Evolutionary conservation across 1,140 invertebrate species (phyloP).

Genomic region (Lanistes nyassanus): DNA sequence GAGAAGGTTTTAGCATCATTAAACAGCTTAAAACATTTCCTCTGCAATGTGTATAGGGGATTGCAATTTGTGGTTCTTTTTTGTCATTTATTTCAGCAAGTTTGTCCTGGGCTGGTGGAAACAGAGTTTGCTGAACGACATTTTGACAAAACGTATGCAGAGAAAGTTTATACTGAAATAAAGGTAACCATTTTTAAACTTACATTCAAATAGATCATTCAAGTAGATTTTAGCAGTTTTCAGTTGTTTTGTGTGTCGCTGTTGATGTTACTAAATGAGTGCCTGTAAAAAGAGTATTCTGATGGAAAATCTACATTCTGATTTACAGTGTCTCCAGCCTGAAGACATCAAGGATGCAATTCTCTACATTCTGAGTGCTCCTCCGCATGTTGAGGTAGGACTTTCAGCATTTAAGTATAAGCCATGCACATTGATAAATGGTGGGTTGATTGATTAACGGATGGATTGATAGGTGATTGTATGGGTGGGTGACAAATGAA

Average conservation of each 20-base stretch:
- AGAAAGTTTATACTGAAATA: neutral
- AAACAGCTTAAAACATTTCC: neutral
- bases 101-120: conserved; percentile 7
- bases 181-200: neutral
- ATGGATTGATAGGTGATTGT: neutral
- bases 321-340: conserved; percentile 39
- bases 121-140: neutral
- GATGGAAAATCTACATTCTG: neutral
- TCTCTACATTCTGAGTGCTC: conserved; percentile 42
- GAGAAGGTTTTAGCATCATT: conserved; percentile 1
- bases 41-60: too few species aligned
- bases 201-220: neutral
- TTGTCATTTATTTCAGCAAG: neutral
- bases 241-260: neutral
- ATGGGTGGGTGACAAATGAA: neutral
- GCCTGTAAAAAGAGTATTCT: neutral
- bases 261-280: neutral
- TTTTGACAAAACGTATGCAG: neutral
- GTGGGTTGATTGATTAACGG: neutral
- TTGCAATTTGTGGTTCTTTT: neutral
- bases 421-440: neutral
- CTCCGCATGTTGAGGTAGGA: conserved; percentile 45
- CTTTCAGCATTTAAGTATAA: neutral
- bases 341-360: conserved; percentile 43
- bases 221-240: neutral